Conservation (phyloP, 1,140 invertebrate species). For the Diabrotica virgifera region DNA sequence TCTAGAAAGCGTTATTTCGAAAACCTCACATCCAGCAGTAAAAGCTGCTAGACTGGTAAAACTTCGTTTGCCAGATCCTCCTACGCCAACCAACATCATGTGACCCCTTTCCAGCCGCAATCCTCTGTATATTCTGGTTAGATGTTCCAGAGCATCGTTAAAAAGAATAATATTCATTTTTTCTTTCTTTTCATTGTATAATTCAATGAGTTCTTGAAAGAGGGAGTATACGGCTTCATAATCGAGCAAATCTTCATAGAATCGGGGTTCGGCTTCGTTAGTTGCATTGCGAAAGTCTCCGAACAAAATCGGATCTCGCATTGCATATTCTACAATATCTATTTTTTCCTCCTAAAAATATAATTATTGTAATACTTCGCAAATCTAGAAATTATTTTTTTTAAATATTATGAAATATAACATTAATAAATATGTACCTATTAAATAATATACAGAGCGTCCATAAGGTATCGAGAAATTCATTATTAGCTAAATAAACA, state of each 20-base stretch:
- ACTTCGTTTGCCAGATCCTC: slow-evolving; percentile 80
- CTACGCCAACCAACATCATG: slow-evolving; percentile 79
- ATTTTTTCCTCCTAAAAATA: slow-evolving; percentile 38
- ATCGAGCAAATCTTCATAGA: slow-evolving; percentile 87
- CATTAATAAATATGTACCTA: too few relatives aligned
- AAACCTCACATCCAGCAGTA: slow-evolving; percentile 74
- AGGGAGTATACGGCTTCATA: slow-evolving; percentile 81
- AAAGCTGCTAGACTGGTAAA: slow-evolving; percentile 70
- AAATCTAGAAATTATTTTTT: too few relatives aligned
- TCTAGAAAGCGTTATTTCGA: slow-evolving; percentile 76
- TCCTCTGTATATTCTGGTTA: slow-evolving; percentile 79
- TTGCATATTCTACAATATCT: slow-evolving; percentile 63
- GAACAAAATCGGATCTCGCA: slow-evolving; percentile 80
- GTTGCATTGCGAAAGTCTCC: slow-evolving; percentile 79
- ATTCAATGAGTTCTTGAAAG: slow-evolving; percentile 85
- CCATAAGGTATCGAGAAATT: too few relatives aligned
- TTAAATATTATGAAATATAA: too few relatives aligned
- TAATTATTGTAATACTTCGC: too few relatives aligned
- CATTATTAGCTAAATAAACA: too few relatives aligned
- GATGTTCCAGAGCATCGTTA: slow-evolving; percentile 84
- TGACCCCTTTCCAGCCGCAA: slow-evolving; percentile 82
- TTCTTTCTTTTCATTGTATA: slow-evolving; percentile 71
- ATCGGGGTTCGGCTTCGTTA: slow-evolving; percentile 70
- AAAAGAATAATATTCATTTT: slow-evolving; percentile 82
- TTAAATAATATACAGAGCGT: too few relatives aligned